Evolutionary conservation across 2,888 invertebrate species (phyloP), one percentile per base, ranked within the genome.

Genomic region (Drosophila ustulata): DNA sequence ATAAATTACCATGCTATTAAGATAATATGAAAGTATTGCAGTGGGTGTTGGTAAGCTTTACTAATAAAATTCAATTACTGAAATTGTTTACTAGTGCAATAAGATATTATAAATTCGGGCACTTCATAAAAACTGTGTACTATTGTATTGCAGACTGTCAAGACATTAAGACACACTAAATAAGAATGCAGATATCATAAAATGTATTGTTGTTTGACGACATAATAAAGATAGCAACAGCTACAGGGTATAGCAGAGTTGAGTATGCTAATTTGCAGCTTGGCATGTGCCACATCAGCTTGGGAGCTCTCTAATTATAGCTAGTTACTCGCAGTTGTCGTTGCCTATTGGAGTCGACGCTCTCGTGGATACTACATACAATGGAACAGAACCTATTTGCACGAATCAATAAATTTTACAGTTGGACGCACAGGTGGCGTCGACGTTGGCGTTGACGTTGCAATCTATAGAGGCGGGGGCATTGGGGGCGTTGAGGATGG

Each of bases 361-460:
- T 71, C 56, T 50, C 66, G 56, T 45, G 41, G 63, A 8, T 28
- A 23, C 18, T 37, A 37, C 37, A 18, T 32, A 47, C 26, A 47
- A 47, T 26, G 57, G 18, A 26, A 62, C 51, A 55, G 63, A 71
- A 76, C 78, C 81, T 80, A 79, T 79, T 80, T 75, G 75, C 75
- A 76, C 73, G 79, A 89, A 89, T 89, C 89, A 88, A 89, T 89
- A 88, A 88, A 83, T 87, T 89, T 83, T 69, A 75, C 81, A 82
- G 83, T 78, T 80, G 81, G 75, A 56, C 71, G 85, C 85, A 77
- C 88, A 88, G 84, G 86, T 84, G 84, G 63, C 57, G 80, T 73
- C n/a, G n/a, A n/a, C n/a, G n/a, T 69, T 43, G 52, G 8, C 56
- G 11, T 23, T 62, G 43, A n/a, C 37, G 18, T 4, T 25, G 8